These are phyloP conservation scores for Eumacrocentrus americanus DNA, from an alignment of 2,888 invertebrate species.

Conservation along the genomic window DNA sequence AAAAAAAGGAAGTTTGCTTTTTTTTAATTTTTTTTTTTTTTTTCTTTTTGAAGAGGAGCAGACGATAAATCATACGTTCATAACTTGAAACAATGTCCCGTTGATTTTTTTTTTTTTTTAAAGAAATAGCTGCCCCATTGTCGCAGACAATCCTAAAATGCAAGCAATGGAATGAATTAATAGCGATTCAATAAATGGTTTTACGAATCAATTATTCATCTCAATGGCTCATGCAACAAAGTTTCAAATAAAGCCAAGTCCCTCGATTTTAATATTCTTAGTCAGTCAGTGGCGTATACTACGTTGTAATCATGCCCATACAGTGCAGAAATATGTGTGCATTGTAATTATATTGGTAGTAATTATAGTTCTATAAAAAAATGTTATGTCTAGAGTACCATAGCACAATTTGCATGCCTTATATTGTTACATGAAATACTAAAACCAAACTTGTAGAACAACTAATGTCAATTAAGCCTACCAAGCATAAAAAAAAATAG, in stretches of 20 bases:
- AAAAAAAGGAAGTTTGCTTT: conserved; percentile 14
- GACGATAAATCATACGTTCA: conserved; percentile 24
- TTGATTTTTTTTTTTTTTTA: conserved; percentile 46
- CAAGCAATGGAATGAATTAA: conserved; percentile 60
- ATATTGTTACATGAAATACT: neutral
- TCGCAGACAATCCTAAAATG: conserved; percentile 61
- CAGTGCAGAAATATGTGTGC: neutral
- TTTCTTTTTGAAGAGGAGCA: conserved; percentile 24
- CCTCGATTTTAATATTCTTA: neutral
- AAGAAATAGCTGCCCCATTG: conserved; percentile 62
- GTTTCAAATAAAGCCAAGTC: neutral
- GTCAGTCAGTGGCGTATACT: too few species aligned
- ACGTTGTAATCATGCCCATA: neutral
- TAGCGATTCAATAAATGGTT: conserved; percentile 34
- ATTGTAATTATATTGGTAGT: neutral
- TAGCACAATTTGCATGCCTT: neutral
- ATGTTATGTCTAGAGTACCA: neutral
- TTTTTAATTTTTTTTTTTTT: conserved; percentile 6
- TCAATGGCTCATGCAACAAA: neutral
- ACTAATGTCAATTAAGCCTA: conserved; percentile 7
- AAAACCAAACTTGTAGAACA: neutral
- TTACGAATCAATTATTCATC: neutral
- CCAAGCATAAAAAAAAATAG: neutral
- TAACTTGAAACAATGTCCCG: conserved; percentile 26
- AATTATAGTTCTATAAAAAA: neutral